A percentile compares a stretch with the other conserved stretches of the same genome.
These are phyloP conservation scores for Drosophila gunungcola DNA, from an alignment of 1,140 invertebrate species.

Conservation along the genomic window DNA sequence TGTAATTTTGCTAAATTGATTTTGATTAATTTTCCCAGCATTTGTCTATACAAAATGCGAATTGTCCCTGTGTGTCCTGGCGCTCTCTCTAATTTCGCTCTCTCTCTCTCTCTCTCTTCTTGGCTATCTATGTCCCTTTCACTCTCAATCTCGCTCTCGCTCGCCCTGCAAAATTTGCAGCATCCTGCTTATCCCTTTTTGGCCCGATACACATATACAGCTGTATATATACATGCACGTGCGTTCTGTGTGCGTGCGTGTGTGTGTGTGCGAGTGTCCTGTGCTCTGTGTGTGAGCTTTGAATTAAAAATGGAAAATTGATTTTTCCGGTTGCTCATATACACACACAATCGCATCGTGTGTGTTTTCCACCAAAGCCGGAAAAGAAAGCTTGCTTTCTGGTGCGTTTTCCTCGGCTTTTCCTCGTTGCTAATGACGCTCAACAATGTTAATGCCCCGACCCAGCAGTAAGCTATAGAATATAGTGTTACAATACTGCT, in stretches of 20 bases:
- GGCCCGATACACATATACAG: slow-evolving; percentile 50
- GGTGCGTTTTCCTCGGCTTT: slow-evolving; percentile 33
- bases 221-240: slow-evolving; percentile 18
- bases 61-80: slow-evolving; percentile 18
- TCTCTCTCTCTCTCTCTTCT: slow-evolving; percentile 15
- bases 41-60: slow-evolving; percentile 59
- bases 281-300: slow-evolving; percentile 60
- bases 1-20: slow-evolving; percentile 7
- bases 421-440: slow-evolving; percentile 67
- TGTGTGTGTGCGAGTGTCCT: slow-evolving; percentile 39
- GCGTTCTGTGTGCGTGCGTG: slow-evolving; percentile 13
- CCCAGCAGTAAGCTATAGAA: slow-evolving; percentile 90
- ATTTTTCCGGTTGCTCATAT: slow-evolving; percentile 81
- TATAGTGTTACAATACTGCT: slow-evolving; percentile 90
- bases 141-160: slow-evolving; percentile 7
- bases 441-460: slow-evolving; percentile 90
- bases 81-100: slow-evolving; percentile 10
- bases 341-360: slow-evolving; percentile 41
- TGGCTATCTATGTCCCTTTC: slow-evolving; percentile 9
- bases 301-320: slow-evolving; percentile 85
- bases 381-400: slow-evolving; percentile 40
- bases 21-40: slow-evolving; percentile 53
- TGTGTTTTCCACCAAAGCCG: slow-evolving; percentile 58
- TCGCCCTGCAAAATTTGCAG: slow-evolving; percentile 63
- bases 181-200: slow-evolving; percentile 78